phyloP scores from a whole-genome alignment of 2,113 vertebrate species.

The Larimichthys crocea region DNA sequence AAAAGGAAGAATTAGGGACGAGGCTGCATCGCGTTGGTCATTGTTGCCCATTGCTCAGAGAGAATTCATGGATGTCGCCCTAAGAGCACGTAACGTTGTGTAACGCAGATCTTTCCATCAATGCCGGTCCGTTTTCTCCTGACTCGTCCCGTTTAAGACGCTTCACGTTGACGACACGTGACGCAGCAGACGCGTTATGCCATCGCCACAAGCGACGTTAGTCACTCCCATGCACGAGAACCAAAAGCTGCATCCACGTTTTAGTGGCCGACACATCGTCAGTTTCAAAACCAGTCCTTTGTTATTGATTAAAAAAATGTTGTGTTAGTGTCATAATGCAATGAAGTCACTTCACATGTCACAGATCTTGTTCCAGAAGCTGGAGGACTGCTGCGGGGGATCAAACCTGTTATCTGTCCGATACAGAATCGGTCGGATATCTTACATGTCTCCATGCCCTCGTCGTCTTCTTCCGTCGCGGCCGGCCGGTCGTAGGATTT shows the following conservation, averaged over 20 bases:
- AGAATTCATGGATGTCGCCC: no score
- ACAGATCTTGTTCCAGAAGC: background rate
- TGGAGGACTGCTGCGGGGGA: background rate
- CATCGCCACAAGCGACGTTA: slow-evolving; percentile 55
- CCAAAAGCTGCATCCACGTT: background rate
- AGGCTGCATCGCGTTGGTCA: no score
- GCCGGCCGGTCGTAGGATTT: slow-evolving; percentile 94
- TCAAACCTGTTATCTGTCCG: slow-evolving; percentile 12
- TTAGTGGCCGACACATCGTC: background rate
- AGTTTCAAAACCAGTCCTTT: background rate
- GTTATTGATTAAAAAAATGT: background rate
- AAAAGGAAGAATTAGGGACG: background rate
- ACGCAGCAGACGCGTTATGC: background rate
- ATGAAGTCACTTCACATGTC: background rate
- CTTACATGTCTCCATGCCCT: slow-evolving; percentile 99
- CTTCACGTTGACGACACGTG: background rate
- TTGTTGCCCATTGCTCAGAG: no score
- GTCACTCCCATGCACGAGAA: slow-evolving; percentile 61
- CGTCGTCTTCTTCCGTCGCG: slow-evolving; percentile 91
- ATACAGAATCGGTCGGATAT: background rate
- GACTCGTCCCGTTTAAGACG: background rate
- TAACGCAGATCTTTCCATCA: background rate
- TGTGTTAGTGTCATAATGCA: slow-evolving; percentile 40
- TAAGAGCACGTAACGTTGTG: background rate
- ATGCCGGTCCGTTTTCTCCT: no score